Base-by-base conservation (phyloP, 37 sponge, comb jelly and placozoan species). In the Ianthella basta region DNA sequence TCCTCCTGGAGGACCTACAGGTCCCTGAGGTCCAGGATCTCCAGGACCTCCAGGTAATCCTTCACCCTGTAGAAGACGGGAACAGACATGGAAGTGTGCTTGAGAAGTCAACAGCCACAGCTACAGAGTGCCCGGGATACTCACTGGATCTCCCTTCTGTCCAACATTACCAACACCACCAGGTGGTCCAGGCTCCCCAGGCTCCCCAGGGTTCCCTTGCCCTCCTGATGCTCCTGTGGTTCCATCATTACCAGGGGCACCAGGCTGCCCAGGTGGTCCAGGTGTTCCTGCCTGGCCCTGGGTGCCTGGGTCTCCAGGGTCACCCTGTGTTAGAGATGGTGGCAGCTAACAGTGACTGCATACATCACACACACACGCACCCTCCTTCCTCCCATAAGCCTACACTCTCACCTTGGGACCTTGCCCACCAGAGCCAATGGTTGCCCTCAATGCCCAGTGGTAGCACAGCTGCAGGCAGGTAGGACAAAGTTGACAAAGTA, bases 251-350 rank as follows among this genome's bases (percentile, higher is more conserved):
- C 73, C 73, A 20, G 12, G 39, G 19, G 41, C 39, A 10, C 73
- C 73, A 20, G 73, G 73, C 13, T 37, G 73, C 23, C 73, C 73
- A 33, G 73, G 39, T 12, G 21, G 32, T 20, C 73, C 73, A 37
- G 32, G 13, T 37, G 19, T 72, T 4, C 59, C 59, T 20, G 15
- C 59, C 15, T 57, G 18, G 18, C 59, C 59, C 15, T 18, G 15
- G 15, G 18, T 57, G 15, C 59, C 59, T 20, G 59, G 59, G 18
- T 57, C 59, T 57, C 59, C 59, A 57, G 59, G 59, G 18, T 57
- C 18, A 20, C 59, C 59, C 15, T n/a, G n/a, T n/a, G n/a, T n/a
- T n/a, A n/a, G n/a, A n/a, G n/a, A n/a, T n/a, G n/a, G n/a, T n/a
- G n/a, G n/a, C n/a, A n/a, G n/a, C n/a, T n/a, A n/a, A n/a, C n/a